These are phyloP conservation scores for Caerostris extrusa DNA, from an alignment of 1,140 invertebrate species.

Conservation along the genomic window DNA sequence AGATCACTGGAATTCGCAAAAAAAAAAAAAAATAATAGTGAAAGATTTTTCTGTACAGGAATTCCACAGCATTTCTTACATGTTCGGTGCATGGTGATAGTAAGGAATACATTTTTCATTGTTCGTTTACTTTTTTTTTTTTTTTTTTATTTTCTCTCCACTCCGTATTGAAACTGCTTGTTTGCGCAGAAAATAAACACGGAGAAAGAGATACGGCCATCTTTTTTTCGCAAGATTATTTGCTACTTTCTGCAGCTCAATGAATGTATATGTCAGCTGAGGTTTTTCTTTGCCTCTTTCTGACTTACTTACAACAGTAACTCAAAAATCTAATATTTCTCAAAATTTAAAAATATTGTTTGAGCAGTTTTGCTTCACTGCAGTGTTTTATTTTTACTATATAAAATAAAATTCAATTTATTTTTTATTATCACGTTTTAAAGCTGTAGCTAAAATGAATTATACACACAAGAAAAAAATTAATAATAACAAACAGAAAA, in stretches of 20 bases:
- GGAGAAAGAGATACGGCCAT: not conserved
- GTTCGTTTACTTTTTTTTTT: not conserved
- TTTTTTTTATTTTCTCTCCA: not conserved
- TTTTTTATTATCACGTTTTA: too few relatives aligned
- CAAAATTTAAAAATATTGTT: too few relatives aligned
- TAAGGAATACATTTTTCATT: not conserved
- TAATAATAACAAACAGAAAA: too few relatives aligned
- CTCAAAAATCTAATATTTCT: too few relatives aligned
- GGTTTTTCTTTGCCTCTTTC: not conserved
- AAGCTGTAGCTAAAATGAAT: too few relatives aligned
- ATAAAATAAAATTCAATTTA: too few relatives aligned
- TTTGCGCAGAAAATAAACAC: not conserved
- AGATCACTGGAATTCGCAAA: not conserved
- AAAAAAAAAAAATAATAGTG: not conserved
- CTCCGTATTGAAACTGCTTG: not conserved
- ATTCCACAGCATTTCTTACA: constrained; percentile 8
- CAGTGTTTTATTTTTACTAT: too few relatives aligned
- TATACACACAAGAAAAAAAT: too few relatives aligned
- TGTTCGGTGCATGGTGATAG: not conserved
- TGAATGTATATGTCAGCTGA: not conserved
- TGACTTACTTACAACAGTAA: not conserved
- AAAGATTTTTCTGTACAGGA: not conserved
- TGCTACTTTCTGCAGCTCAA: not conserved
- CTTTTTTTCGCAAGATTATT: not conserved
- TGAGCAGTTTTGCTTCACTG: too few relatives aligned